These are phyloP conservation scores for Grus americana DNA, from an alignment of 2,113 vertebrate species.

Conservation along the genomic window DNA sequence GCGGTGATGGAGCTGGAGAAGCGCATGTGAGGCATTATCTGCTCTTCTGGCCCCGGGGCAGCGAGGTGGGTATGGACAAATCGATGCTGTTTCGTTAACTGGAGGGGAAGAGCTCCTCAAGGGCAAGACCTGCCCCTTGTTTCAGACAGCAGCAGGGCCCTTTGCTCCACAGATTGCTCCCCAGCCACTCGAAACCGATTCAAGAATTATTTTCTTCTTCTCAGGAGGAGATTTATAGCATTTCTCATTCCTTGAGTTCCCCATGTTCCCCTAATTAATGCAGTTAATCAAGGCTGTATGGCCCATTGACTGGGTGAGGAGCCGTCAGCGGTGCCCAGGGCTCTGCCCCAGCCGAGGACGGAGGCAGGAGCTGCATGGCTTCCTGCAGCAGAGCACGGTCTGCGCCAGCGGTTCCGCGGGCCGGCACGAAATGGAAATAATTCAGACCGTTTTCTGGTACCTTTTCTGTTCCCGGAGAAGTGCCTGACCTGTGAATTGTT, in stretches of 20 bases:
- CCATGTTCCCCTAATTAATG: not conserved
- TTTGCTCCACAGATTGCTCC: not conserved
- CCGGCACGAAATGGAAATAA: rapidly evolving
- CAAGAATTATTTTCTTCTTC: not conserved
- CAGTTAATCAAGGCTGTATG: not conserved
- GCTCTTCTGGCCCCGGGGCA: not conserved
- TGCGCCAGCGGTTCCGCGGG: rapidly evolving
- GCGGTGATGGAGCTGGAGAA: not conserved
- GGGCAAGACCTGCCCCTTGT: not conserved
- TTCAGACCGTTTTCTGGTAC: not conserved
- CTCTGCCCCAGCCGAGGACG: not conserved
- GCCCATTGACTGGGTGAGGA: not conserved
- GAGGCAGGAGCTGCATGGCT: not conserved
- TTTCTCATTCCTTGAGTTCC: not conserved
- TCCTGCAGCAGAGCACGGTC: not conserved
- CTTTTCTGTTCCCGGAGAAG: not conserved
- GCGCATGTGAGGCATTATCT: not conserved
- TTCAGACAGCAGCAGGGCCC: not conserved
- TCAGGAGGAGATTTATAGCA: not conserved
- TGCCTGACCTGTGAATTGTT: not conserved
- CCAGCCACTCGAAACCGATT: not conserved
- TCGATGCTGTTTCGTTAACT: not conserved
- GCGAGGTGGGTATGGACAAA: not conserved
- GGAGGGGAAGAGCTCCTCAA: not conserved
- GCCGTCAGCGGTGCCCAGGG: rapidly evolving